Conservation (phyloP, 2,888 invertebrate species). For the Tipula helvola region DNA sequence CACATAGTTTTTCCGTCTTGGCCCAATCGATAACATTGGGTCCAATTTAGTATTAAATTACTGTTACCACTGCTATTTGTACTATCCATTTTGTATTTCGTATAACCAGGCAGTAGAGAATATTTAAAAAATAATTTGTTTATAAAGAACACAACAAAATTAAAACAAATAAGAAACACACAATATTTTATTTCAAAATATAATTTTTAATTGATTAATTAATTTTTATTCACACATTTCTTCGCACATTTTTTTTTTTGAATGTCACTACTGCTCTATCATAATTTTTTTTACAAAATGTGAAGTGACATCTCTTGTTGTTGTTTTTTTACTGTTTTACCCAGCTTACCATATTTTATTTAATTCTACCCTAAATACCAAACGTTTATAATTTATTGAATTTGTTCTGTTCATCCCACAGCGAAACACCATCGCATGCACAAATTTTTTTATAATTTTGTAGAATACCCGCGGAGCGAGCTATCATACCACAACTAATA, state of each 20-base stretch:
- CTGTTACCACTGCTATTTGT: slow-evolving; percentile 14
- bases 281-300: neutral
- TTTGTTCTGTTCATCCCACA: slow-evolving; percentile 74
- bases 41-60: slow-evolving; percentile 43
- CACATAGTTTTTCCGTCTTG: slow-evolving; percentile 30
- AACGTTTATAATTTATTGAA: slow-evolving; percentile 25
- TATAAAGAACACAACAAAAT: neutral
- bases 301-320: neutral
- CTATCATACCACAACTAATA: slow-evolving; percentile 76
- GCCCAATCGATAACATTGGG: slow-evolving; percentile 43
- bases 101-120: neutral
- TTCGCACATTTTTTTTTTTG: neutral
- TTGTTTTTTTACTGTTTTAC: neutral
- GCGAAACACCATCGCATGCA: slow-evolving; percentile 76
- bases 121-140: neutral
- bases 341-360: slow-evolving; percentile 17
- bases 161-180: neutral
- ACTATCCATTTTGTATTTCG: slow-evolving; percentile 17
- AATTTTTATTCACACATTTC: neutral
- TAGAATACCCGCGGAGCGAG: slow-evolving; percentile 74
- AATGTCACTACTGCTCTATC: neutral
- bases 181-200: neutral
- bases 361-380: slow-evolving; percentile 24
- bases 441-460: slow-evolving; percentile 80
- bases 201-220: neutral